Conservation (phyloP, 2,113 vertebrate species). For the Chinchilla lanigera region DNA sequence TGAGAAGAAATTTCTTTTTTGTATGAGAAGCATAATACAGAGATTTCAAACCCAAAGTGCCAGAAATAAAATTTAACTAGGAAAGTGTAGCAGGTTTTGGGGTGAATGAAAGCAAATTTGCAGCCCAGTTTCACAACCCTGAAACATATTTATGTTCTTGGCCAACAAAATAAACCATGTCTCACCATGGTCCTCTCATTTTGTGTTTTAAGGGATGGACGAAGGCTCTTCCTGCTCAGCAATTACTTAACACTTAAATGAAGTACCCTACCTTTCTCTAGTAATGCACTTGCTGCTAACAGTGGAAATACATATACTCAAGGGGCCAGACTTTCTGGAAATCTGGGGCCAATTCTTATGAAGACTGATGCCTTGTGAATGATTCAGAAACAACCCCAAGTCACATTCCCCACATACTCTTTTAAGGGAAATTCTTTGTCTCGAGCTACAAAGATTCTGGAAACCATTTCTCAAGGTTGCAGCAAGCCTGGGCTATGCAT, state of each 20-base stretch:
- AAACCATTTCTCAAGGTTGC: conserved; percentile 52
- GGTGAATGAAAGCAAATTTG: background rate
- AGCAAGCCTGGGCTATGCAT: conserved; percentile 69
- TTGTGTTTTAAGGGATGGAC: background rate
- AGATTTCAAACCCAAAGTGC: background rate
- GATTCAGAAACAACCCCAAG: conserved; percentile 18
- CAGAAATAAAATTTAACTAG: background rate
- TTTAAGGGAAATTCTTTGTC: conserved; percentile 42
- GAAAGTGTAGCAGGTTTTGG: conserved; percentile 27
- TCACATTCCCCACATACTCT: background rate
- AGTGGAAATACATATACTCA: conserved; percentile 4
- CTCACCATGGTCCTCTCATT: background rate
- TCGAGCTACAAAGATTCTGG: conserved; percentile 62
- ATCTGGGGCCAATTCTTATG: background rate
- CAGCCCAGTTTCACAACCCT: background rate
- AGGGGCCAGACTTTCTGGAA: background rate
- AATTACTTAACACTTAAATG: background rate
- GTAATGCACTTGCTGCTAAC: background rate
- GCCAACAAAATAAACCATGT: background rate
- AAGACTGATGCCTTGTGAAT: background rate
- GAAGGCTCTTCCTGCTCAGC: conserved; percentile 28
- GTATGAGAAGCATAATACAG: background rate
- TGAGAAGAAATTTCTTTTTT: background rate
- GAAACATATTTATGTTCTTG: background rate
- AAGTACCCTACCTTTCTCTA: background rate